A percentile compares a stretch with the other conserved stretches of the same genome.
Evolutionary conservation across 2,797 vertebrate species (phyloP).

Genomic region (Fratercula arctica): DNA sequence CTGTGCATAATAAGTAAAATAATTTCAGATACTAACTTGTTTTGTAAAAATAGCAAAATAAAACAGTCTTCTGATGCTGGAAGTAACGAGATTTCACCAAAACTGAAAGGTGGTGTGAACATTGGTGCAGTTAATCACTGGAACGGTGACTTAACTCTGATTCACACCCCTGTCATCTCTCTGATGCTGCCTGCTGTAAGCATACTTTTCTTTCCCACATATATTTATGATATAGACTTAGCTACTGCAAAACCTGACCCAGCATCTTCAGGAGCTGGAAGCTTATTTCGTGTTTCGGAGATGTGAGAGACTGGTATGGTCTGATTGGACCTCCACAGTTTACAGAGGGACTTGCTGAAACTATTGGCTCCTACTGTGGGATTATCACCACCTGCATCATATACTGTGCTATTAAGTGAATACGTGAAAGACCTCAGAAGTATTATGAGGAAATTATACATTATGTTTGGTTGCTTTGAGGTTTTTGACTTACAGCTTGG

Average conservation of each 20-base stretch:
- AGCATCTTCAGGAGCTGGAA: background rate
- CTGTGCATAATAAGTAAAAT: background rate
- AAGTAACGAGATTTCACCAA: background rate
- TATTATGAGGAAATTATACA: background rate
- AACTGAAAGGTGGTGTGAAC: background rate
- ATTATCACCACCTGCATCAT: background rate
- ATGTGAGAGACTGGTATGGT: background rate
- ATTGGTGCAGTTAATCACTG: background rate
- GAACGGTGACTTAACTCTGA: background rate
- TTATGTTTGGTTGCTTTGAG: background rate
- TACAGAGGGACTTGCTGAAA: background rate
- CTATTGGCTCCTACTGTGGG: background rate
- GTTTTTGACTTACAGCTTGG: background rate
- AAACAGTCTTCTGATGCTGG: background rate
- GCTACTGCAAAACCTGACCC: background rate
- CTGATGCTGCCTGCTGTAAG: background rate
- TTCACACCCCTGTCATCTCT: background rate
- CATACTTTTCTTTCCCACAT: background rate
- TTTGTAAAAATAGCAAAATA: background rate
- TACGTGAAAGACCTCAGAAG: background rate
- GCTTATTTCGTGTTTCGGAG: background rate
- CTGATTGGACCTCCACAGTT: background rate
- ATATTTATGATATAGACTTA: background rate
- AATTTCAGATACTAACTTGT: background rate
- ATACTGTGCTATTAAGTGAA: background rate